These are phyloP conservation scores for Teleopsis dalmanni DNA, from an alignment of 1,140 invertebrate genomes.

Conservation along the genomic window DNA sequence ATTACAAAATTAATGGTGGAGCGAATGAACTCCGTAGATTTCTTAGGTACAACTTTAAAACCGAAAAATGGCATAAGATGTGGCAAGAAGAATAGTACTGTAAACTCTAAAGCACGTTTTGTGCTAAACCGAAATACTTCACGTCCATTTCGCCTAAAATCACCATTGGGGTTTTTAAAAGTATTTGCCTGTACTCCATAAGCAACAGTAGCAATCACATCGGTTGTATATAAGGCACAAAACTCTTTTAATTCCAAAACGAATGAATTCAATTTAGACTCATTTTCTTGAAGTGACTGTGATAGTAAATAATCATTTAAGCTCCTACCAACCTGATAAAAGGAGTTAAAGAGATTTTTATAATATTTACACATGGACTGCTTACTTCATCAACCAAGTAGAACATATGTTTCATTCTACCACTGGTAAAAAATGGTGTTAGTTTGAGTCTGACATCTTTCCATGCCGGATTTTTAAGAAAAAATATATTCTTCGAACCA, in stretches of 20 bases:
- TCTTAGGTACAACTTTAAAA: constrained; percentile 30
- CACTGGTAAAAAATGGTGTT: constrained; percentile 50
- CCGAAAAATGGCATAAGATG: constrained; percentile 25
- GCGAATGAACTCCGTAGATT: constrained; percentile 33
- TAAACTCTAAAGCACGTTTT: constrained; percentile 48
- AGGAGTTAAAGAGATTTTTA: constrained; percentile 35
- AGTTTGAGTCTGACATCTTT: constrained; percentile 49
- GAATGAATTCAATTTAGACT: constrained; percentile 25
- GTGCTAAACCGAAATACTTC: constrained; percentile 50
- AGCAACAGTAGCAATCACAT: constrained; percentile 54
- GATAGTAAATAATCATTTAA: constrained; percentile 29
- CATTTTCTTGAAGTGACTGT: constrained; percentile 23
- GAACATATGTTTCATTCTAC: constrained; percentile 52
- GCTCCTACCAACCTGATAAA: constrained; percentile 20
- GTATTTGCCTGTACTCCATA: constrained; percentile 54
- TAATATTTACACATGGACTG: constrained; percentile 24
- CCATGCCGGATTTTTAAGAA: constrained; percentile 45
- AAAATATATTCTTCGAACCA: constrained; percentile 36
- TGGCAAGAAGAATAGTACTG: constrained; percentile 46
- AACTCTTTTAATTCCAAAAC: constrained; percentile 46
- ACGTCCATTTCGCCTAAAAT: constrained; percentile 43
- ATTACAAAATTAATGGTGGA: constrained; percentile 41
- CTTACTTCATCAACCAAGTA: constrained; percentile 43
- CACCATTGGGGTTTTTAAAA: constrained; percentile 45
- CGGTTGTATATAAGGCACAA: constrained; percentile 50